These are phyloP conservation scores for Aspidapion aeneum DNA, from an alignment of 2,888 invertebrate species.

Conservation along the genomic window DNA sequence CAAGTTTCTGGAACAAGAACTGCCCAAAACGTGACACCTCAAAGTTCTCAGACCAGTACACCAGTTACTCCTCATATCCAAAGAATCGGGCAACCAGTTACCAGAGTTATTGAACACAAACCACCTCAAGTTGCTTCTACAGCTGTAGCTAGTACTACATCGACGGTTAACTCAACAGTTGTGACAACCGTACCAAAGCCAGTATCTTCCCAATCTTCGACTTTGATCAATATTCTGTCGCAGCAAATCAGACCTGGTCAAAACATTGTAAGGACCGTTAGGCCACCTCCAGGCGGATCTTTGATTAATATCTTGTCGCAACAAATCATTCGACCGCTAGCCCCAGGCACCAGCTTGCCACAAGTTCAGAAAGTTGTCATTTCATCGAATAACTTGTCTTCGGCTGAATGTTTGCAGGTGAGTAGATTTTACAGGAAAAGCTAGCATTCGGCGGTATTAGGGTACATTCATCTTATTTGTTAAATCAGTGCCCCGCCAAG, in stretches of 20 bases:
- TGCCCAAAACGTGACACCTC: constrained; percentile 34
- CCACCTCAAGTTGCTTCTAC: constrained; percentile 31
- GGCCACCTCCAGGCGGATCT: constrained; percentile 36
- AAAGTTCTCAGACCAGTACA: constrained; percentile 46
- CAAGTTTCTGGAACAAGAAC: constrained; percentile 44
- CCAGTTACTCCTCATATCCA: constrained; percentile 51
- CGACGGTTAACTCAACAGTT: constrained; percentile 26
- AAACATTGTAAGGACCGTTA: constrained; percentile 32
- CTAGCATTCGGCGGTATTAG: too few relatives aligned
- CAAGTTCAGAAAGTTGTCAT: background rate
- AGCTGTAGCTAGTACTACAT: constrained; percentile 22
- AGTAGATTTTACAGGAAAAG: too few relatives aligned
- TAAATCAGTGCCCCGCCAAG: too few relatives aligned
- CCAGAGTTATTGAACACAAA: constrained; percentile 38
- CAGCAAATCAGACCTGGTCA: constrained; percentile 49
- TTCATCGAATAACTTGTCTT: background rate
- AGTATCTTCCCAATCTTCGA: constrained; percentile 44
- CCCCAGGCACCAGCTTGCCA: background rate
- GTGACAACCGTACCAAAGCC: constrained; percentile 31
- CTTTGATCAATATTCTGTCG: constrained; percentile 53
- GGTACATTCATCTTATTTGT: too few relatives aligned
- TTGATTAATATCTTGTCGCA: constrained; percentile 47
- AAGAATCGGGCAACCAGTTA: constrained; percentile 46
- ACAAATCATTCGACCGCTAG: constrained; percentile 41
- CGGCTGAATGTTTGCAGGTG: background rate